Conservation (phyloP, 2,888 invertebrate genomes). For the Tupiocoris notatus region DNA sequence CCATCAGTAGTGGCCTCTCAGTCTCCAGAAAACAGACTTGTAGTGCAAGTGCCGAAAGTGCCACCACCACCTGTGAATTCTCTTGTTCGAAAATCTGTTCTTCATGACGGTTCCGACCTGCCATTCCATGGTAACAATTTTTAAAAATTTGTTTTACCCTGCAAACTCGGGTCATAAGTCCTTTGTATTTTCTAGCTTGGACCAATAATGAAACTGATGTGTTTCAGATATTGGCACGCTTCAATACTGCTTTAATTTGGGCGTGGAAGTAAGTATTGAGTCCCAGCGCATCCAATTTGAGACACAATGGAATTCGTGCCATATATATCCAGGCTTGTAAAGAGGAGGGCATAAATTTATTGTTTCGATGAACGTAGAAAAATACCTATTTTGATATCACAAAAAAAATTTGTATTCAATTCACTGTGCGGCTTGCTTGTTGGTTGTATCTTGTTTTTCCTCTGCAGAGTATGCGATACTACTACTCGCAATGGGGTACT, state of each 20-base stretch:
- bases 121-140: slow-evolving; percentile 59
- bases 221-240: slow-evolving; percentile 52
- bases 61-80: slow-evolving; percentile 49
- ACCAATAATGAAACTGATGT: background rate
- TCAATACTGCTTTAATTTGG: slow-evolving; percentile 68
- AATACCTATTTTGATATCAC: too few species aligned
- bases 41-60: slow-evolving; percentile 1
- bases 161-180: too few species aligned
- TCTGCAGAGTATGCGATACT: background rate
- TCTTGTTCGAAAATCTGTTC: slow-evolving; percentile 54
- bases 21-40: background rate
- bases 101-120: slow-evolving; percentile 60
- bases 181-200: background rate
- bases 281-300: too few species aligned
- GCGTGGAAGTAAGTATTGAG: slow-evolving; percentile 58
- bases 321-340: too few species aligned
- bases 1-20: background rate
- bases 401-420: too few species aligned
- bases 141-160: too few species aligned
- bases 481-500: background rate
- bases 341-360: too few species aligned
- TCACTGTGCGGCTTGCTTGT: too few species aligned
- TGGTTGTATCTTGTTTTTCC: too few species aligned
- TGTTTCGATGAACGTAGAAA: too few species aligned
- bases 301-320: too few species aligned